A percentile compares a stretch with the other conserved stretches of the same genome.
phyloP scores from a whole-genome alignment of 2,797 vertebrate genomes.

The Prunella strophiata region DNA sequence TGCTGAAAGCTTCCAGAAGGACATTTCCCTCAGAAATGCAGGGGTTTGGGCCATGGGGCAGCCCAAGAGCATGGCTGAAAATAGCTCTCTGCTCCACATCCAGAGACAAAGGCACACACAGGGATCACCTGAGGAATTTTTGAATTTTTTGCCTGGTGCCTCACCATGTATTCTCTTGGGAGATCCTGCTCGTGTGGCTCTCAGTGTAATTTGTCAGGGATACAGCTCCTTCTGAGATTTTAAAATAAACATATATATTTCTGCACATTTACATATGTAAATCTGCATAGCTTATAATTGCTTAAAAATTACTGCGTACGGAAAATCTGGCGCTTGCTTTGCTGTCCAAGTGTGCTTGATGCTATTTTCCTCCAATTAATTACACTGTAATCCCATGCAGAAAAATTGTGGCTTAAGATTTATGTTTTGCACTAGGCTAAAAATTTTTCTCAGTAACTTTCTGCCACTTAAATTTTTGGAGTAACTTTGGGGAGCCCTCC shows the following conservation, averaged over 20 bases:
- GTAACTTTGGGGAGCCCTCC: neutral
- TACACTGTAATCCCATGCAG: neutral
- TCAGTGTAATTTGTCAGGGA: neutral
- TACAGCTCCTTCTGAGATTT: neutral
- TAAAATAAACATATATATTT: neutral
- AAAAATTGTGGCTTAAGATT: neutral
- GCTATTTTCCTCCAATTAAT: slow-evolving; percentile 40
- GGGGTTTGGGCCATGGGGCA: neutral
- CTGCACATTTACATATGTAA: neutral
- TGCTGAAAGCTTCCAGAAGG: slow-evolving; percentile 64
- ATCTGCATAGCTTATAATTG: neutral
- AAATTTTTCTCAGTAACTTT: neutral
- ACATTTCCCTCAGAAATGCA: neutral
- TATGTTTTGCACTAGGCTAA: neutral
- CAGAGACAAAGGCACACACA: neutral
- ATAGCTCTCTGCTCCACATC: neutral
- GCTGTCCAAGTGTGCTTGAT: neutral
- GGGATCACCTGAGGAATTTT: neutral
- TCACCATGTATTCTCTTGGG: neutral
- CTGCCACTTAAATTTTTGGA: neutral
- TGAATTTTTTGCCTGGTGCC: neutral
- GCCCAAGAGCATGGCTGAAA: neutral
- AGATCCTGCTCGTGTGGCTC: neutral
- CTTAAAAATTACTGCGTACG: neutral
- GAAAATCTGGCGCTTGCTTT: neutral